Percentiles rank a stretch among this genome's conserved stretches.
Conservation (phyloP, 1,140 invertebrate genomes). For the Atopsyche davidsoni region DNA sequence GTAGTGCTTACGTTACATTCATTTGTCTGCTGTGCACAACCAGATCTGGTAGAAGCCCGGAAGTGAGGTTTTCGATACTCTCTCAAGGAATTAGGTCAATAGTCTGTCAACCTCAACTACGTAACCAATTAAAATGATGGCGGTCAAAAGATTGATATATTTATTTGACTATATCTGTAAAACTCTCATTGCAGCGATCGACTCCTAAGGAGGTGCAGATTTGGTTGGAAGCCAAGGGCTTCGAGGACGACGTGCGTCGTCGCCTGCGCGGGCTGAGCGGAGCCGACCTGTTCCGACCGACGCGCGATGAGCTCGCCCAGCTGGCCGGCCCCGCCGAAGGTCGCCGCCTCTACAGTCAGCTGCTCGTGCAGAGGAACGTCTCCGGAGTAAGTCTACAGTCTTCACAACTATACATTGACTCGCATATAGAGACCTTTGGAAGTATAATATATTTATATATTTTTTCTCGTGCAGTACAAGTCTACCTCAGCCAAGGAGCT, state of each 20-base stretch:
- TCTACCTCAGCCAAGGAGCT: slow-evolving; percentile 61
- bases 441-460: background rate
- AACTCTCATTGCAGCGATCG: slow-evolving; percentile 42
- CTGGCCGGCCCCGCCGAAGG: slow-evolving; percentile 64
- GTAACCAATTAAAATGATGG: background rate
- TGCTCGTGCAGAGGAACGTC: slow-evolving; percentile 68
- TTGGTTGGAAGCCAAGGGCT: slow-evolving; percentile 72
- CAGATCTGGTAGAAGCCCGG: too few relatives aligned
- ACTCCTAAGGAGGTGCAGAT: slow-evolving; percentile 59
- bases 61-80: too few relatives aligned
- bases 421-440: too few relatives aligned
- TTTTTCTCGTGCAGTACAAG: slow-evolving; percentile 53
- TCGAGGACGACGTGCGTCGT: slow-evolving; percentile 57
- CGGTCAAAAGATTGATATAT: background rate
- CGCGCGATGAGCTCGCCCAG: slow-evolving; percentile 57
- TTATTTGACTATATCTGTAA: background rate
- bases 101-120: too few relatives aligned
- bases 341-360: slow-evolving; percentile 63
- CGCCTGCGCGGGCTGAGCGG: slow-evolving; percentile 62
- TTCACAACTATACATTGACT: too few relatives aligned
- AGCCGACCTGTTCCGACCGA: slow-evolving; percentile 62
- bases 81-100: too few relatives aligned
- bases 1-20: too few relatives aligned
- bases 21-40: too few relatives aligned
- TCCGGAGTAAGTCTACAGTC: slow-evolving; percentile 60